These are phyloP conservation scores for Naja naja DNA, from an alignment of 2,113 vertebrate species.

Conservation along the genomic window DNA sequence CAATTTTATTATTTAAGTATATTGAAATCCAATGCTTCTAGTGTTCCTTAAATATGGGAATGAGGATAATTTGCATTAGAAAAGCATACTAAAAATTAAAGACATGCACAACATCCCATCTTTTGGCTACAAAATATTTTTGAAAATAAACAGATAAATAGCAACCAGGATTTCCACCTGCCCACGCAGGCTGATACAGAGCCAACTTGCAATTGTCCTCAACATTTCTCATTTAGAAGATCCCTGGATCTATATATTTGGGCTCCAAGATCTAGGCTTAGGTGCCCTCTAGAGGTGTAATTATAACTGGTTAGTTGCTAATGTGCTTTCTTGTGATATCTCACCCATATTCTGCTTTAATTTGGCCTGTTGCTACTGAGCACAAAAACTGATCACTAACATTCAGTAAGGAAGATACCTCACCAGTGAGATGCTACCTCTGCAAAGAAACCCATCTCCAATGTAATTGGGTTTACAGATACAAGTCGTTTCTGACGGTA, in stretches of 20 bases:
- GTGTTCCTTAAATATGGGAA: not conserved
- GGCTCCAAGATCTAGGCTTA: not conserved
- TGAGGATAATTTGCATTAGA: not conserved
- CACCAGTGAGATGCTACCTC: slow-evolving; percentile 79
- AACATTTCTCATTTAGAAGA: not conserved
- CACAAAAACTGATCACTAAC: not conserved
- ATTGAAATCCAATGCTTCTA: not conserved
- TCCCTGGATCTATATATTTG: not conserved
- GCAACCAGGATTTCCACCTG: not conserved
- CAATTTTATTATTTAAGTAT: not conserved
- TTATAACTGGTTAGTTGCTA: no score
- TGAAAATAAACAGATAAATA: not conserved
- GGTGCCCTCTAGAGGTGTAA: not conserved
- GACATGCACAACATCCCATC: not conserved
- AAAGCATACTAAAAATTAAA: not conserved
- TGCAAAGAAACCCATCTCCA: slow-evolving; percentile 84
- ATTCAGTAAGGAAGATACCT: not conserved
- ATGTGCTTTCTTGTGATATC: not conserved
- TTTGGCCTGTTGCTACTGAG: not conserved
- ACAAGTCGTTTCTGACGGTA: slow-evolving; percentile 74
- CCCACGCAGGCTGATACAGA: not conserved
- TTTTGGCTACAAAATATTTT: not conserved
- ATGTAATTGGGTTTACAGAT: slow-evolving; percentile 69
- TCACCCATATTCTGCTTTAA: not conserved
- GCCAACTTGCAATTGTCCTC: not conserved